Evolutionary conservation across 2,113 vertebrate species (phyloP).

Genomic region (Mastomys natalensis): DNA sequence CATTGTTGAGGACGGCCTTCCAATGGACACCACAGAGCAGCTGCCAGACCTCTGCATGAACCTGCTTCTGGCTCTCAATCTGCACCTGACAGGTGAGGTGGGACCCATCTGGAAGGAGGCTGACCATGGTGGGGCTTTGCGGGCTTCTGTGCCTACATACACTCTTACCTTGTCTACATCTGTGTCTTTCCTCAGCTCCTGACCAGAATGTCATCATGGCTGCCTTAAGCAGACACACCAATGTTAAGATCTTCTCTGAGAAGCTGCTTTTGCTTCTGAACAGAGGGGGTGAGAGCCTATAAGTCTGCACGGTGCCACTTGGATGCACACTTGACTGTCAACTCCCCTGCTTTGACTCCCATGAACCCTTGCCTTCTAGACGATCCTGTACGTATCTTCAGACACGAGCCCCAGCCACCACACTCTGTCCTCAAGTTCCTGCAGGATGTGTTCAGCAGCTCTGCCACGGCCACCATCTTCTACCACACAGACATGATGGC

Average conservation of each 20-base stretch:
- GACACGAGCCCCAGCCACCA: conserved; percentile 93
- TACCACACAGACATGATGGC: conserved; percentile 99
- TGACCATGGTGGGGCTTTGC: background rate
- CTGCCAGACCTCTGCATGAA: conserved; percentile 96
- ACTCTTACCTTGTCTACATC: background rate
- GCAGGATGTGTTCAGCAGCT: conserved; percentile 94
- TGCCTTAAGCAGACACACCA: conserved; percentile 92
- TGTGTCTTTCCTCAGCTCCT: conserved; percentile 88
- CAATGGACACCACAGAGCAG: conserved; percentile 95
- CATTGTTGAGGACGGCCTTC: conserved; percentile 95
- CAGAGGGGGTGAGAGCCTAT: conserved; percentile 91
- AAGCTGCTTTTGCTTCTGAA: conserved; percentile 96
- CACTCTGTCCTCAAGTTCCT: conserved; percentile 98
- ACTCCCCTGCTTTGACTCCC: conserved; percentile 28
- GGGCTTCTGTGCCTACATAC: background rate
- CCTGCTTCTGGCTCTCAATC: conserved; percentile 95
- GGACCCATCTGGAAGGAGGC: background rate
- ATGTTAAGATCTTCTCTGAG: conserved; percentile 96
- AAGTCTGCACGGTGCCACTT: background rate
- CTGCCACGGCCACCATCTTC: conserved; percentile 93
- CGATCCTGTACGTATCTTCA: conserved; percentile 97
- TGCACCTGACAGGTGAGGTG: conserved; percentile 93
- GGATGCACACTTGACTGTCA: conserved; percentile 31
- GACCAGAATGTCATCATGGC: conserved; percentile 95
- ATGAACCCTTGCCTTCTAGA: conserved; percentile 83